Percentiles rank a stretch among this genome's conserved stretches.
These are phyloP conservation scores for Apogon hyalosoma DNA, from an alignment of 2,797 vertebrate species.

Conservation along the genomic window DNA sequence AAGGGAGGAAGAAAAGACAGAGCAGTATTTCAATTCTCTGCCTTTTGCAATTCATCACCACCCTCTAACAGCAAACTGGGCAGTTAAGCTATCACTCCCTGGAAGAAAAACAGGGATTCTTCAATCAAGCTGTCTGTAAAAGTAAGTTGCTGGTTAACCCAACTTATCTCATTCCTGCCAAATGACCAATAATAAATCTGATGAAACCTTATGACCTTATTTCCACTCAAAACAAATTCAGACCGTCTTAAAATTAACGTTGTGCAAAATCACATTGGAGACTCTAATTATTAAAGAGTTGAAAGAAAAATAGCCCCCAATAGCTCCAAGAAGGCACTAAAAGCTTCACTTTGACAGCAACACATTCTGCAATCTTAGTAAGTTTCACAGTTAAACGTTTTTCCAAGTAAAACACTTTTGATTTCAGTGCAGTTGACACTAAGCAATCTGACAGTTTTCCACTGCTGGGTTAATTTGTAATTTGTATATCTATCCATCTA, in stretches of 20 bases:
- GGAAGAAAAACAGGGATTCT: slow-evolving; percentile 50
- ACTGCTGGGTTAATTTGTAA: background rate
- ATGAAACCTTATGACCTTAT: slow-evolving; percentile 7
- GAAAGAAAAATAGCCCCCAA: slow-evolving; percentile 14
- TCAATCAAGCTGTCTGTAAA: slow-evolving; percentile 52
- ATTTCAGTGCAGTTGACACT: slow-evolving; percentile 8
- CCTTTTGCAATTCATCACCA: slow-evolving; percentile 67
- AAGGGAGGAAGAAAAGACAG: slow-evolving; percentile 49
- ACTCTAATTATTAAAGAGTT: slow-evolving; percentile 12
- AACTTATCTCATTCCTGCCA: slow-evolving; percentile 33
- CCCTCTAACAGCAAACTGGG: slow-evolving; percentile 46
- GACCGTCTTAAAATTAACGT: background rate
- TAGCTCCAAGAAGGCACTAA: slow-evolving; percentile 13
- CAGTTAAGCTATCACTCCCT: slow-evolving; percentile 49
- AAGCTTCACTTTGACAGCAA: slow-evolving; percentile 3
- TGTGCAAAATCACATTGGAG: slow-evolving; percentile 3
- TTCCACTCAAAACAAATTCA: slow-evolving; percentile 16
- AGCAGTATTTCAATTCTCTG: slow-evolving; percentile 59
- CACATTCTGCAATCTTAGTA: slow-evolving; percentile 10
- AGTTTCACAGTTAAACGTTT: background rate
- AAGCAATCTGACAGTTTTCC: slow-evolving; percentile 2
- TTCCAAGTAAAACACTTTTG: slow-evolving; percentile 4
- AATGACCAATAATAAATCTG: slow-evolving; percentile 25
- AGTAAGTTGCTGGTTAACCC: slow-evolving; percentile 35
- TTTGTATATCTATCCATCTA: background rate